phyloP scores from a whole-genome alignment of 2,888 invertebrate species.

The Microctonus hyperodae region DNA sequence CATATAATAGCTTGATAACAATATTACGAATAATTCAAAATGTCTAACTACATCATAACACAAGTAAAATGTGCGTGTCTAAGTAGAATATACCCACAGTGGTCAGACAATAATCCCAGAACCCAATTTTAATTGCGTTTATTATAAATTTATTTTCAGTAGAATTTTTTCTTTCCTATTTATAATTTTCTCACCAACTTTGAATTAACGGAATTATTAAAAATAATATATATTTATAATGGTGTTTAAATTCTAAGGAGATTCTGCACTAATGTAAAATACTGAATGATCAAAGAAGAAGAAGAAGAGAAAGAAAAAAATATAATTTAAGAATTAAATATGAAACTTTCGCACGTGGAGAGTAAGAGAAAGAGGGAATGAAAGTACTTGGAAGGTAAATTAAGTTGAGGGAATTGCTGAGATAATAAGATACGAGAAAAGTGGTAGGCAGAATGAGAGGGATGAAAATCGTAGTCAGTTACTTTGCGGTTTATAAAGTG shows the following conservation, averaged over 20 bases:
- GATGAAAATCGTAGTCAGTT: constrained; percentile 17
- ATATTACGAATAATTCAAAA: neutral
- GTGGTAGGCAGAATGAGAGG: neutral
- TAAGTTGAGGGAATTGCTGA: constrained; percentile 4
- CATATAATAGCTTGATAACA: neutral
- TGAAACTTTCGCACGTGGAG: neutral
- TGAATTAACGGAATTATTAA: too few species aligned
- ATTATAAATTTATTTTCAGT: neutral
- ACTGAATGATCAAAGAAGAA: neutral
- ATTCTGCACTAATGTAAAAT: neutral
- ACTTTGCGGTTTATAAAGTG: constrained; percentile 17
- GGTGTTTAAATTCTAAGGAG: neutral
- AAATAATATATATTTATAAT: neutral
- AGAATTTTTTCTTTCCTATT: neutral
- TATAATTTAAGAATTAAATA: neutral
- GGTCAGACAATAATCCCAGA: constrained; percentile 7
- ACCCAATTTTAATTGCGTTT: neutral
- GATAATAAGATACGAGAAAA: constrained; percentile 8
- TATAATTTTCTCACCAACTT: neutral
- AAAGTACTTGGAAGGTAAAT: constrained; percentile 3
- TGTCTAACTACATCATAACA: neutral
- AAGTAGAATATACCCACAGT: neutral
- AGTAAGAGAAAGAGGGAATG: too few species aligned
- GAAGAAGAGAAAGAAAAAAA: neutral
- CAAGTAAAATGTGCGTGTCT: neutral